Base-by-base conservation (phyloP, 30 jellyfish, hydroid and myxozoan genomes). In the Aurelia aurita region DNA sequence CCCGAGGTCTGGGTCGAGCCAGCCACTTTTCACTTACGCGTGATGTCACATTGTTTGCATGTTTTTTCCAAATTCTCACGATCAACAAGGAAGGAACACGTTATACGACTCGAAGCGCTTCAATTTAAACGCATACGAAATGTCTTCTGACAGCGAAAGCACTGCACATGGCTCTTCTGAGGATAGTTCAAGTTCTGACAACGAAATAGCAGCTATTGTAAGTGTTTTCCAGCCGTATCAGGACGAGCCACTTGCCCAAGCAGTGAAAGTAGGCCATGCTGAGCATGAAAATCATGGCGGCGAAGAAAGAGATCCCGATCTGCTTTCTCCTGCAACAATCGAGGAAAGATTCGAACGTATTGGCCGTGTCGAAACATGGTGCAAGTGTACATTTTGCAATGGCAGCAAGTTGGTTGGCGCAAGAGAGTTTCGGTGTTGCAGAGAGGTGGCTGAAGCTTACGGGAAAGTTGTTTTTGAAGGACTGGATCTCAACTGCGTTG, bases 371-470 rank as follows among this genome's bases (percentile, higher is more conserved):
- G 64, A 25, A 69, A 43, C 32, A 22, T 69, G 80, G 80, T 69
- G 60, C 22, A 15, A 19, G 3, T 68, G 79, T 8, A 7, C 79
- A 16, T 0, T 23, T 31, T 68, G 79, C 46, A 2, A 15, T 1
- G 59, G 0, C 0, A 54, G 39, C 21, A 23, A 11, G 31, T 10
- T 68, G 46, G 14, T 68, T 39, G 79, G 79, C 3, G 31, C 79
- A 19, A 49, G 63, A 16, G 79, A 68, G 79, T 68, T 22, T 28
- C 79, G 63, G 5, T 68, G 79, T 39, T 68, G 79, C 59, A 26
- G 46, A 20, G 79, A 68, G 39, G 79, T 3, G 31, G 79, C 79
- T 3, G 63, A 68, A 31, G 79, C 79, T 5, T 68, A 68, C n/a
- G 79, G 79, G 0, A 31, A 68, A 34, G 79, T 68, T 68, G 58